A percentile compares a stretch with the other conserved stretches of the same genome.
Evolutionary conservation across 2,113 vertebrate genomes (phyloP).

Genomic region (Perccottus glenii): DNA sequence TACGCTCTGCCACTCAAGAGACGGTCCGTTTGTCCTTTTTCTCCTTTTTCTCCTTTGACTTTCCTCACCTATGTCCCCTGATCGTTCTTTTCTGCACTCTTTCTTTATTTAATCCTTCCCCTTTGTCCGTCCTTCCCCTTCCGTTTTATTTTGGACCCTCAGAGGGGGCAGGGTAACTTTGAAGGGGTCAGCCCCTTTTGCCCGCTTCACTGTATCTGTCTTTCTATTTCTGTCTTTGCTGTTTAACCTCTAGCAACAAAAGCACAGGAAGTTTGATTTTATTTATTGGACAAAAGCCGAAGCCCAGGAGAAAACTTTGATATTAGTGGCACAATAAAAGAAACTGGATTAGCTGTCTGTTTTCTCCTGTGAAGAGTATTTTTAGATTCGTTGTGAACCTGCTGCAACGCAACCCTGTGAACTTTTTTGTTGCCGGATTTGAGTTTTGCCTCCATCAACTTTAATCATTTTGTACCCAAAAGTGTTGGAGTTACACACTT

Average conservation of each 20-base stretch:
- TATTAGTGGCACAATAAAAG: background rate
- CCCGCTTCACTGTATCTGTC: conserved; percentile 6
- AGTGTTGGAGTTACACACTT: conserved; percentile 49
- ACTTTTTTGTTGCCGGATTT: conserved; percentile 18
- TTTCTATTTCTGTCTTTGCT: conserved; percentile 26
- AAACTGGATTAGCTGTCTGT: conserved; percentile 7
- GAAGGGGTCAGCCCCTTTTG: conserved; percentile 35
- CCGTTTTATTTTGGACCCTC: conserved; percentile 62
- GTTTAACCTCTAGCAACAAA: conserved; percentile 14
- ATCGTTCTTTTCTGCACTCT: background rate
- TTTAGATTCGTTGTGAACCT: conserved; percentile 51
- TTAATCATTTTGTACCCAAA: conserved; percentile 30
- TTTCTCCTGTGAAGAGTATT: conserved; percentile 40
- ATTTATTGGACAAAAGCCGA: conserved; percentile 16
- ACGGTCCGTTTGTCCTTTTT: conserved; percentile 20
- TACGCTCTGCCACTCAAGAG: conserved; percentile 23
- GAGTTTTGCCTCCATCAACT: conserved; percentile 23
- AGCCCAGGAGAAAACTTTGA: conserved; percentile 10
- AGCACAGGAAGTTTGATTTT: conserved; percentile 12
- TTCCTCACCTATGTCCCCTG: background rate
- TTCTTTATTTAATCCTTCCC: background rate
- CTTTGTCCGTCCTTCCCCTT: background rate
- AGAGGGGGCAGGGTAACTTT: conserved; percentile 44
- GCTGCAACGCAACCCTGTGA: conserved; percentile 28
- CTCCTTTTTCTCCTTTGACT: background rate